Evolutionary conservation across 2,113 vertebrate genomes (phyloP).

Genomic region (Thymallus thymallus): DNA sequence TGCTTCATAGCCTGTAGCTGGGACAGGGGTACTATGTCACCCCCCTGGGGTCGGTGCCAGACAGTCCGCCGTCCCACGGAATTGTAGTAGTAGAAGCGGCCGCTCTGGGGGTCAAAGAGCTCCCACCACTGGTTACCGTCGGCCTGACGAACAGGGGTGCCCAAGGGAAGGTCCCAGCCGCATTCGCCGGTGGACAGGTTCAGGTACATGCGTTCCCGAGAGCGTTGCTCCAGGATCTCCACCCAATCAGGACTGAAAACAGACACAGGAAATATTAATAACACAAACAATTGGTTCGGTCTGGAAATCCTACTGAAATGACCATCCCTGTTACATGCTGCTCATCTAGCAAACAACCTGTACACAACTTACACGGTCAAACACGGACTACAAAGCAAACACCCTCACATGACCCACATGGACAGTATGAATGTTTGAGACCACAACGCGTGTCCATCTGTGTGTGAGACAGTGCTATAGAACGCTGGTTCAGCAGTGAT

Average conservation of each 20-base stretch:
- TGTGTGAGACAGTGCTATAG: not conserved
- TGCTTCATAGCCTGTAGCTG: conserved; percentile 87
- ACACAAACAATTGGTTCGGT: not conserved
- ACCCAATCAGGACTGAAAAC: conserved; percentile 84
- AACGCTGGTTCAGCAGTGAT: conserved; percentile 33
- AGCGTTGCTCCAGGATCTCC: conserved; percentile 89
- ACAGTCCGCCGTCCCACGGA: conserved; percentile 79
- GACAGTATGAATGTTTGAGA: not conserved
- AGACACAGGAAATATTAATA: conserved; percentile 22
- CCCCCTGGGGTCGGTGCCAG: conserved; percentile 86
- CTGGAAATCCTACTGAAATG: too few species aligned
- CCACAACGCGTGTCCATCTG: not conserved
- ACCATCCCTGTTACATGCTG: not conserved
- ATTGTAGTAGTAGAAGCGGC: conserved; percentile 91
- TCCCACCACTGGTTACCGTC: conserved; percentile 92
- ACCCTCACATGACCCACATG: not conserved
- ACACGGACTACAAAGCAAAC: not conserved
- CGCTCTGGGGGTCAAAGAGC: conserved; percentile 83
- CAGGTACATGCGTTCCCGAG: conserved; percentile 86
- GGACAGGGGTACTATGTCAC: conserved; percentile 85
- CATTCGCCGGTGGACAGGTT: conserved; percentile 84
- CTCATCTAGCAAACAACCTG: not conserved
- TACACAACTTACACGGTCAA: too few species aligned
- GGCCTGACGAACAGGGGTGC: conserved; percentile 78
- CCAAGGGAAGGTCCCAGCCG: conserved; percentile 83